A percentile compares a stretch with the other conserved stretches of the same genome.
phyloP scores from a whole-genome alignment of 1,140 invertebrate genomes.

The Drosophila pandora region DNA sequence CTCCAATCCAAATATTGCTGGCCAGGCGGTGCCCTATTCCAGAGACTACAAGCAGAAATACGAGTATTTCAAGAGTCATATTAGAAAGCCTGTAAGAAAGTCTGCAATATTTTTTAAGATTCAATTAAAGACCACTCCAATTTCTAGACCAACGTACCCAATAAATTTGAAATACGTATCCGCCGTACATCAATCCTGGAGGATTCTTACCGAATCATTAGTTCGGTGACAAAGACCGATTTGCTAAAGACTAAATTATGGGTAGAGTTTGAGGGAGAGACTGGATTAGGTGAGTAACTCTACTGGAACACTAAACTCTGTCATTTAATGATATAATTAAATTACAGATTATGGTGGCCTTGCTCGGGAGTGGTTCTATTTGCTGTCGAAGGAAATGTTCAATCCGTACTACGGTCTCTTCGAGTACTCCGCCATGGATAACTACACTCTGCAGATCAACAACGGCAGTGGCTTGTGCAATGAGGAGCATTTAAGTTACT shows the following conservation, averaged over 20 bases:
- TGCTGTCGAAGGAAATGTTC: slow-evolving; percentile 99
- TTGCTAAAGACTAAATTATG: slow-evolving; percentile 98
- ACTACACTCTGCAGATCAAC: slow-evolving; percentile 99
- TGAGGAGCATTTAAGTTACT: slow-evolving; percentile 98
- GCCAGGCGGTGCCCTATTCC: slow-evolving; percentile 98
- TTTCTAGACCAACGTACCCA: slow-evolving; percentile 94
- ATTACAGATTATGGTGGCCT: slow-evolving; percentile 96
- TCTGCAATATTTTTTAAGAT: background rate
- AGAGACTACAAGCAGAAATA: slow-evolving; percentile 99
- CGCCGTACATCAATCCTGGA: slow-evolving; percentile 95
- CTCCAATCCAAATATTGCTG: slow-evolving; percentile 97
- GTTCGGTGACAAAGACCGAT: slow-evolving; percentile 92
- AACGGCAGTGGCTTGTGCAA: slow-evolving; percentile 98
- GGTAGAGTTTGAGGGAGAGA: slow-evolving; percentile 99
- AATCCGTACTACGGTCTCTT: slow-evolving; percentile 99
- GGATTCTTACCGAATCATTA: slow-evolving; percentile 97
- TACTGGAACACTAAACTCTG: background rate
- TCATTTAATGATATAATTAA: no score
- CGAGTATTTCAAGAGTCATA: slow-evolving; percentile 97
- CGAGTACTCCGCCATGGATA: slow-evolving; percentile 99
- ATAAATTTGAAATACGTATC: slow-evolving; percentile 99
- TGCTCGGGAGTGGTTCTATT: slow-evolving; percentile 98
- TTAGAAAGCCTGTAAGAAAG: slow-evolving; percentile 95
- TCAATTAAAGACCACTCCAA: background rate
- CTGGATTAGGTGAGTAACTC: slow-evolving; percentile 86